A percentile compares a stretch with the other conserved stretches of the same genome.
Evolutionary conservation across 2,113 vertebrate genomes (phyloP).

Genomic region (Castor canadensis): DNA sequence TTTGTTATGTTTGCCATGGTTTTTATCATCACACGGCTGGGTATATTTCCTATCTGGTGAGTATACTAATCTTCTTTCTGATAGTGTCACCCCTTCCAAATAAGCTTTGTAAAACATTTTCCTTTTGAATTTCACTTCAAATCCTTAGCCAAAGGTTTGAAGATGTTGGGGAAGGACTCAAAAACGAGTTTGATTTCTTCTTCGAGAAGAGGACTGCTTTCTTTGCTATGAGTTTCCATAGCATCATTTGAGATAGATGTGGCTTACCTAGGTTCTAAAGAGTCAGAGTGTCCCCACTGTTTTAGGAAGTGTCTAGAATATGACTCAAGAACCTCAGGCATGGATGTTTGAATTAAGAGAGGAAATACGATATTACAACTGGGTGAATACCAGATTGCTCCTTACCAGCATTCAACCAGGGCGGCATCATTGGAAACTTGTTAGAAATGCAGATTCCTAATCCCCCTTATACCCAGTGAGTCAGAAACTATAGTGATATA

Average conservation of each 20-base stretch:
- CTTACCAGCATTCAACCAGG: not conserved
- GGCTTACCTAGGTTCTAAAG: not conserved
- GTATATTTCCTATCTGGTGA: conserved; percentile 96
- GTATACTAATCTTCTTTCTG: conserved; percentile 76
- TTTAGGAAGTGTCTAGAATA: not conserved
- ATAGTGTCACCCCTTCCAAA: not conserved
- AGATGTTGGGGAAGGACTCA: not conserved
- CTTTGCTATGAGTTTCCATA: not conserved
- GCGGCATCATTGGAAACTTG: not conserved
- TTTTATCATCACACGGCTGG: conserved; percentile 96
- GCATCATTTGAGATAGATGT: not conserved
- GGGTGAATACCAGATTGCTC: not conserved
- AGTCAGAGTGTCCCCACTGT: not conserved
- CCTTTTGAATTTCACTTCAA: conserved; percentile 8
- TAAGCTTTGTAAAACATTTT: not conserved
- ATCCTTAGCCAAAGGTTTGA: not conserved
- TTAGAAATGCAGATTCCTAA: not conserved
- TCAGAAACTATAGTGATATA: not conserved
- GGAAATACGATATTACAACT: not conserved
- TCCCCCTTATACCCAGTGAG: not conserved
- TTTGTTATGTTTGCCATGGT: conserved; percentile 95
- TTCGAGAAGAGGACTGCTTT: not conserved
- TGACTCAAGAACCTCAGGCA: not conserved
- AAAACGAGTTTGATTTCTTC: conserved; percentile 2
- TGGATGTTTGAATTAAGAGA: not conserved